Evolutionary conservation across 2,888 invertebrate genomes (phyloP).

Genomic region (Geotrupes spiniger): DNA sequence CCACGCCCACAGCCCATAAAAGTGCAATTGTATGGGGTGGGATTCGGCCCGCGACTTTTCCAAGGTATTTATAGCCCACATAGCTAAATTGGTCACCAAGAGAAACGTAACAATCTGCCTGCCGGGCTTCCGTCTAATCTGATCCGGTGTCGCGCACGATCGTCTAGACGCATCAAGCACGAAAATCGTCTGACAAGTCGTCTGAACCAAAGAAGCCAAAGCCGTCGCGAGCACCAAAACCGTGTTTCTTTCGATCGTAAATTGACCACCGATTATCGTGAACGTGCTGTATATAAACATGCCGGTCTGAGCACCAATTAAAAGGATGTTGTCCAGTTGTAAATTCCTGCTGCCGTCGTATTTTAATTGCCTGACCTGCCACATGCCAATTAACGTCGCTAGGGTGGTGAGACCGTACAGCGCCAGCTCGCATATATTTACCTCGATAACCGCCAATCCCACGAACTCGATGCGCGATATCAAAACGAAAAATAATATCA

Average conservation of each 20-base stretch:
- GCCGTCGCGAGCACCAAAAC: slow-evolving; percentile 81
- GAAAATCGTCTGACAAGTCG: slow-evolving; percentile 86
- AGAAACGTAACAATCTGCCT: slow-evolving; percentile 92
- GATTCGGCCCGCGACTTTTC: slow-evolving; percentile 90
- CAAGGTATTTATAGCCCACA: slow-evolving; percentile 92
- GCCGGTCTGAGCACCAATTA: slow-evolving; percentile 91
- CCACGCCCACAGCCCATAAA: slow-evolving; percentile 94
- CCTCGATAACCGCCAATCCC: slow-evolving; percentile 80
- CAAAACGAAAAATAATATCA: slow-evolving; percentile 87
- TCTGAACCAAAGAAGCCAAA: slow-evolving; percentile 81
- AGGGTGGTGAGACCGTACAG: slow-evolving; percentile 83
- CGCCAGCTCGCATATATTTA: slow-evolving; percentile 84
- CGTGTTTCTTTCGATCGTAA: slow-evolving; percentile 77
- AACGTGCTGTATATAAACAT: slow-evolving; percentile 93
- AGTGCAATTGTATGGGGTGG: slow-evolving; percentile 86
- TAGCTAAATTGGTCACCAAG: slow-evolving; percentile 83
- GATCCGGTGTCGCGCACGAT: slow-evolving; percentile 76
- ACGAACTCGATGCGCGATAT: slow-evolving; percentile 78
- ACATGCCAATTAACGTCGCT: slow-evolving; percentile 84
- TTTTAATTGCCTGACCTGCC: slow-evolving; percentile 79
- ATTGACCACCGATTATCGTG: slow-evolving; percentile 90
- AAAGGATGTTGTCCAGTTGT: slow-evolving; percentile 83
- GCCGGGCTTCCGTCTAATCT: slow-evolving; percentile 84
- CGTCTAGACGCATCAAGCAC: slow-evolving; percentile 87
- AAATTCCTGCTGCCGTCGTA: slow-evolving; percentile 81